Evolutionary conservation across 2,888 invertebrate species (phyloP), one percentile per base, ranked within the genome.

Genomic region (Philhelius pedissequus): DNA sequence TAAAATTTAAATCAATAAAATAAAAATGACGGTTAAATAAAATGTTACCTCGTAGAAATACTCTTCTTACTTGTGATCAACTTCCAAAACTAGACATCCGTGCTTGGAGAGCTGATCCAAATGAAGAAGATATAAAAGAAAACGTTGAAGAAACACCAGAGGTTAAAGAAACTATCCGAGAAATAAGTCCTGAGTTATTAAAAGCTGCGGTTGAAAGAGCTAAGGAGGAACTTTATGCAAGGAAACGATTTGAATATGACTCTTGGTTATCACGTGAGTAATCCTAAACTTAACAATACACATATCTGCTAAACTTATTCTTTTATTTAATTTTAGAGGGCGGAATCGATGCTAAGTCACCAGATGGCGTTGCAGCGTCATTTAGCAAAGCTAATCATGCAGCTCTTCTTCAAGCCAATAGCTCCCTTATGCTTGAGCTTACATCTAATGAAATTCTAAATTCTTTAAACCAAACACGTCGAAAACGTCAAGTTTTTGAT

Each of bases 311-410:
- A 9, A 3, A 7, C 8, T 9, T n/a, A 32, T 43, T 25, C 13
- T 27, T 48, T 45, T 6, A 8, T 25, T 3, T 3, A 15, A 1
- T 90, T 90, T 8, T 87, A 95, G 96, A 94, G 89, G 95, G 95
- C 84, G 96, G 96, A 87, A 96, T 96, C 0, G 97, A 97, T 89
- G 96, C 97, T 0, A 96, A 96, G 88, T 97, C 97, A 0, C 95
- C 97, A 0, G 94, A 95, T 13, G 97, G 97, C 3, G 96, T 95
- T 0, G 97, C 97, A 0, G 97, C 97, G 0, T 97, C 97, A 0
- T 97, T 97, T 92, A 97, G 96, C 74, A 97, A 97, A 89, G 97
- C 97, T 25, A 97, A 96, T 90, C 94, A 94, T 89, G 95, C 96
- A 88, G 97, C 98, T 0, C 91, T 97, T 8, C 93, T 95, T 79